Base-by-base conservation (phyloP, 2,113 vertebrate genomes). In the Ammodytes dubius region DNA sequence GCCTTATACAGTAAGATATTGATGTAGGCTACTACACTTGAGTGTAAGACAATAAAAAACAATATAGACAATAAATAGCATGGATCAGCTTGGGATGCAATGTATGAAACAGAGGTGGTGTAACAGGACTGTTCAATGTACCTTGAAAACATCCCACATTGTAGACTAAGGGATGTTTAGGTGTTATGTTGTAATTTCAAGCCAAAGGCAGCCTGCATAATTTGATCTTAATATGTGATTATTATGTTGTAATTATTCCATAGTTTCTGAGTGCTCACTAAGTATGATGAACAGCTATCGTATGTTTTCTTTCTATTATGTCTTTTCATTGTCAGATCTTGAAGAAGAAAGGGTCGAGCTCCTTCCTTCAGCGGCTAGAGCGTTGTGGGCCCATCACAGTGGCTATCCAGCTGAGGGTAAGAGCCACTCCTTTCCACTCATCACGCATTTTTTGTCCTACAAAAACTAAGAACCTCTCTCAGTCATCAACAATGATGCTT, bases 321-420 rank as follows among this genome's bases (percentile, higher is more conserved):
- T 60, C 13, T 52, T 50, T 49, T 42, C 5, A 7, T 53, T 53
- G 1, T 50, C 92, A 99, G 98, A 90, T 98, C 53, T 80, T 97
- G 72, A 99, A 97, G 92, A 98, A 97, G 94, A 99, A 97, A 92
- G 96, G 97, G 84, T 94, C 95, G 0, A 93, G 94, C n/a, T 95
- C 96, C 66, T 96, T 99, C 89, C 92, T 98, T 56, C 97, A 97
- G 81, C 92, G 93, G 68, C 87, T 98, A 37, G 96, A 97, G 74
- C 91, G 96, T 5, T 96, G 96, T n/a, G 95, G 96, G 0, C 97
- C 97, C 0, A 76, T 91, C 69, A 98, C 97, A n/a, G 86, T 95
- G 54, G 95, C 96, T 1, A 78, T 96, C 49, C 97, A 98, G 82
- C 95, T 99, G 88, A 95, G 96, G 96, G 98, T 99, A 78, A 94